Conservation (phyloP, 2,113 vertebrate species). For the Gopherus flavomarginatus region DNA sequence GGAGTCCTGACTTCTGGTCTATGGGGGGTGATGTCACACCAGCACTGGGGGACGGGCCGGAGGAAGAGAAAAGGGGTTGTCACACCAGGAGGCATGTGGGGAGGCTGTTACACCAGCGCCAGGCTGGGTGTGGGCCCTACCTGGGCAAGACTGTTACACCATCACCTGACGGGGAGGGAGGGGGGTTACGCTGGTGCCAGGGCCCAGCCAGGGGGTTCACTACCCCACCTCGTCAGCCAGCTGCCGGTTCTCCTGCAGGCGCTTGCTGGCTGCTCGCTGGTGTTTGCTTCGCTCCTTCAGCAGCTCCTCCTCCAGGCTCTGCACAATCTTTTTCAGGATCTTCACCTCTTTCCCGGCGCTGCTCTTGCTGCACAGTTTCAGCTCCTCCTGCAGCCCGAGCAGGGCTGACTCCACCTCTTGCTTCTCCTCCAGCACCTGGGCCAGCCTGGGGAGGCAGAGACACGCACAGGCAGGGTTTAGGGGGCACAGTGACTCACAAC, state of each 20-base stretch:
- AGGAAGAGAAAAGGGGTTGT: neutral
- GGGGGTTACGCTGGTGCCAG: neutral
- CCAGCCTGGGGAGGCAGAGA: slow-evolving; percentile 73
- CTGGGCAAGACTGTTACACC: neutral
- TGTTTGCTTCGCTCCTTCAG: slow-evolving; percentile 84
- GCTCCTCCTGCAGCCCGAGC: slow-evolving; percentile 74
- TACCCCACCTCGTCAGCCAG: slow-evolving; percentile 84
- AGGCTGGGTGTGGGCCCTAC: too few relatives aligned
- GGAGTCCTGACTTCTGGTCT: neutral
- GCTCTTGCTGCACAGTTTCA: slow-evolving; percentile 31
- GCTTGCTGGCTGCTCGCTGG: slow-evolving; percentile 77
- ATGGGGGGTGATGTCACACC: neutral
- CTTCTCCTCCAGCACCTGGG: slow-evolving; percentile 83
- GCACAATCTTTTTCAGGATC: slow-evolving; percentile 79
- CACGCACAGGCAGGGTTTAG: accelerated
- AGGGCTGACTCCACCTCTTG: slow-evolving; percentile 78
- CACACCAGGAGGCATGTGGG: neutral
- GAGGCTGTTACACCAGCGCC: neutral
- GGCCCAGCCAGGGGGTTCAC: neutral
- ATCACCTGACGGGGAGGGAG: neutral
- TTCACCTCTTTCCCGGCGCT: slow-evolving; percentile 75
- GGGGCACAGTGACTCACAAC: accelerated
- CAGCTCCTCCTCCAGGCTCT: slow-evolving; percentile 85
- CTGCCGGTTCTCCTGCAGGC: slow-evolving; percentile 83
- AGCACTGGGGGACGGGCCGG: neutral